Percentiles rank a stretch among this genome's conserved stretches.
Evolutionary conservation across 2,113 vertebrate genomes (phyloP).

Genomic region (Rynchops niger): DNA sequence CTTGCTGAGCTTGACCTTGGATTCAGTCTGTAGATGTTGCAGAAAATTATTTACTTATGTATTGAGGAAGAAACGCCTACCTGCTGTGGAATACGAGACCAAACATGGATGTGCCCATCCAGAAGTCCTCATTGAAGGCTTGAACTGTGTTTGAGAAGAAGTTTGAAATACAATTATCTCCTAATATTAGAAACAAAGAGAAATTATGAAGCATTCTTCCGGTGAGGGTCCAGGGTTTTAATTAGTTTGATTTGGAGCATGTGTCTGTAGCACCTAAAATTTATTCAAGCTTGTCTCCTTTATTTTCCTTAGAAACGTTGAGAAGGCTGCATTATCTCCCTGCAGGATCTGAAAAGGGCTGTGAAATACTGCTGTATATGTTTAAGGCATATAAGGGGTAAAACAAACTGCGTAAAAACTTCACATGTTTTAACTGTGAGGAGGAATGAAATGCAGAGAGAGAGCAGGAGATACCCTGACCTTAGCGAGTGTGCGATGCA

Average conservation of each 20-base stretch:
- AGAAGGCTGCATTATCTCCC: not conserved
- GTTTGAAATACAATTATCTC: not conserved
- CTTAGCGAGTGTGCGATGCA: not conserved
- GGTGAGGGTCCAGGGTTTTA: not conserved
- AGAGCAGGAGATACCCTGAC: not conserved
- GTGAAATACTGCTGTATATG: not conserved
- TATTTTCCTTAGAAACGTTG: not conserved
- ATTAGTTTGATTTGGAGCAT: not conserved
- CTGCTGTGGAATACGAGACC: not conserved
- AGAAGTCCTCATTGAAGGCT: not conserved
- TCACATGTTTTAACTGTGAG: not conserved
- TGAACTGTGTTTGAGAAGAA: not conserved
- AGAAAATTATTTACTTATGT: not conserved
- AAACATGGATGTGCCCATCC: not conserved
- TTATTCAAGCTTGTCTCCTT: not conserved
- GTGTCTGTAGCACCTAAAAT: not conserved
- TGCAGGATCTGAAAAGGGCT: not conserved
- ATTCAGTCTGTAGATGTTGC: not conserved
- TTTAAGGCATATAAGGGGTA: not conserved
- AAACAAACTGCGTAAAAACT: not conserved
- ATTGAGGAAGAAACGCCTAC: not conserved
- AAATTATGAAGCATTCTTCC: not conserved
- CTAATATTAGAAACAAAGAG: not conserved
- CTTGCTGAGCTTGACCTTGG: not conserved
- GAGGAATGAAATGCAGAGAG: not conserved